Base-by-base conservation (phyloP, 2,797 vertebrate genomes). In the Hybognathus amarus region DNA sequence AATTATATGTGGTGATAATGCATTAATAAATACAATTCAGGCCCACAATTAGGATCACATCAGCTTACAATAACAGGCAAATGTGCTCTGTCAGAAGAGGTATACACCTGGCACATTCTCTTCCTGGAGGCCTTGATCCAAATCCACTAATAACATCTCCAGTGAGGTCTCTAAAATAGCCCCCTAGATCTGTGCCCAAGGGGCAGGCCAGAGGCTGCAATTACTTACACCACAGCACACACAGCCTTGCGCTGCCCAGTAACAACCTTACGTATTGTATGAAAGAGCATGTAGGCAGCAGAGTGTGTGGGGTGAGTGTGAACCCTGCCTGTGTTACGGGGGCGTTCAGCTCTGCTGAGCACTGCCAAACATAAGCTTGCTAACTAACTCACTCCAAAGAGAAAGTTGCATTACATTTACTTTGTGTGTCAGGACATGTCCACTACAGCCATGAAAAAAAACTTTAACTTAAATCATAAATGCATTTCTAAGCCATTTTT, bases 341-440 rank as follows among this genome's bases (percentile, higher is more conserved):
- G 79, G 83, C 84, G 75, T 73, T 80, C 66, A 63, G 80, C 67
- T 77, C 79, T 71, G 86, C 85, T 61, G 81, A 79, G 85, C 79
- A 84, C 87, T 89, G 83, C 86, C 80, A 90, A 91, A 85, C 47
- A 71, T 38, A 75, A 17, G 83, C 69, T 82, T 11, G 24, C 36
- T 2, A 66, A 38, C 81, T 30, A 54, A 82, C 22, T 59, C 40
- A 77, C n/a, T 86, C 73, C 79, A 36, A 54, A 89, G 77, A 76
- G 84, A 89, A 88, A 82, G 66, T 87, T 83, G 84, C 83, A 73
- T 80, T 85, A 77, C 74, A 82, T 86, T 78, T 52, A 83, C 47
- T 86, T 69, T 82, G 79, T 77, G 63, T 89, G 91, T 90, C 83
- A 42, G 90, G 84, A 92, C 92, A 93, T 83, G 92, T 77, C 90